A percentile compares a stretch with the other conserved stretches of the same genome.
Conservation (phyloP, 2,888 invertebrate species). For the Aspidapion aeneum region DNA sequence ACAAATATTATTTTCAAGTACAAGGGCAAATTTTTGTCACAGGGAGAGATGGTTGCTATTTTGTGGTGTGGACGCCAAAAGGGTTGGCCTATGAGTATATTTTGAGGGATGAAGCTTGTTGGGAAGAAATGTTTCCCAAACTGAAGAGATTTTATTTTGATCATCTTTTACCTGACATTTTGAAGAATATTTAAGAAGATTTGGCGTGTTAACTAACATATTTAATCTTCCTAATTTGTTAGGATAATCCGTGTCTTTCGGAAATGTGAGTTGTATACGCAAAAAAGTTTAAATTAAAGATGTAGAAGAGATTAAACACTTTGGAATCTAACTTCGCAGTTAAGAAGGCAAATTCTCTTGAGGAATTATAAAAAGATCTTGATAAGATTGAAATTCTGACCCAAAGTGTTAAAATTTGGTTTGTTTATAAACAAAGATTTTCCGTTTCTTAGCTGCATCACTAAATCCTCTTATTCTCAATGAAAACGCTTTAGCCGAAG, state of each 20-base stretch:
- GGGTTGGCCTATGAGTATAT: slow-evolving; percentile 31
- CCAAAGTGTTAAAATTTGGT: slow-evolving; percentile 27
- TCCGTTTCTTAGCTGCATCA: slow-evolving; percentile 32
- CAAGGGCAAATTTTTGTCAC: slow-evolving; percentile 34
- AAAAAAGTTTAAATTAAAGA: slow-evolving; percentile 5
- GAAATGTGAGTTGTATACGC: slow-evolving; percentile 18
- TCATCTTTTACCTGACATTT: slow-evolving; percentile 29
- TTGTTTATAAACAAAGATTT: slow-evolving; percentile 28
- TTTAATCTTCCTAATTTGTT: too few relatives aligned
- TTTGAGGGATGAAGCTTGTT: slow-evolving; percentile 26
- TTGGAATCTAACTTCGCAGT: slow-evolving; percentile 17
- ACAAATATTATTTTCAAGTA: slow-evolving; percentile 35
- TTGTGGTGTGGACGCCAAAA: slow-evolving; percentile 32
- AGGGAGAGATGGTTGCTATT: slow-evolving; percentile 30
- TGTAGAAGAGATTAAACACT: neutral
- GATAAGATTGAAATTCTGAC: slow-evolving; percentile 28
- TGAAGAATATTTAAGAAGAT: slow-evolving; percentile 16
- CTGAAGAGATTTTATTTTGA: slow-evolving; percentile 33
- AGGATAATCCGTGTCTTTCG: too few relatives aligned
- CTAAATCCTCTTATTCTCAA: slow-evolving; percentile 32
- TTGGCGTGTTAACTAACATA: too few relatives aligned
- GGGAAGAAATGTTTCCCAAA: slow-evolving; percentile 33
- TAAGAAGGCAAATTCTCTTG: slow-evolving; percentile 26
- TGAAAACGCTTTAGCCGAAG: slow-evolving; percentile 30
- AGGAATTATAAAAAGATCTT: slow-evolving; percentile 27